Conservation (phyloP, 2,888 invertebrate genomes). For the Lepidochitona cinerea region DNA sequence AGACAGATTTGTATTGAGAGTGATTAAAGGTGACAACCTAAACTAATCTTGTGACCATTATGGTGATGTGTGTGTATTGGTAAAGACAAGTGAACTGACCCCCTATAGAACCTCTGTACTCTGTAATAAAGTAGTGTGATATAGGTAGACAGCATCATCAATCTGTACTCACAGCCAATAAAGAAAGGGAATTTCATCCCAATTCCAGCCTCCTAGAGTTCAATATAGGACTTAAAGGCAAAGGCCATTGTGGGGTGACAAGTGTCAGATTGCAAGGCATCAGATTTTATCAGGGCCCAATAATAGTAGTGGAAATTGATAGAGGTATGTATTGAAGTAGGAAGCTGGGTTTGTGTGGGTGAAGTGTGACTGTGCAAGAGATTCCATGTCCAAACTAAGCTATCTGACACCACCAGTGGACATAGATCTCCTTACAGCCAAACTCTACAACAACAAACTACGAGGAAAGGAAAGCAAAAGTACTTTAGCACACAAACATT, state of each 20-base stretch:
- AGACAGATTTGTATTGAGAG: too few relatives aligned
- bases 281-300: slow-evolving; percentile 3
- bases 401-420: neutral
- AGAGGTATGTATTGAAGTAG: too few relatives aligned
- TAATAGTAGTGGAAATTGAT: too few relatives aligned
- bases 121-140: too few relatives aligned
- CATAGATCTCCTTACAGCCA: neutral
- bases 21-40: neutral
- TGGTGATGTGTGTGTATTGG: neutral
- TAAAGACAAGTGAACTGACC: neutral
- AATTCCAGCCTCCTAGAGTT: neutral
- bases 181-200: neutral
- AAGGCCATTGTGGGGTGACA: neutral
- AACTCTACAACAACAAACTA: neutral
- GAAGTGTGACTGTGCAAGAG: too few relatives aligned
- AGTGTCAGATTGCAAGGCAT: neutral
- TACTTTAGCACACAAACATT: neutral
- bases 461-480: neutral
- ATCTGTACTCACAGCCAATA: neutral
- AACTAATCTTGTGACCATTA: neutral
- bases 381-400: neutral
- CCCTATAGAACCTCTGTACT: too few relatives aligned
- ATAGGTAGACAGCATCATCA: neutral
- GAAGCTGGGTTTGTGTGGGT: too few relatives aligned
- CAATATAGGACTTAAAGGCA: neutral